Evolutionary conservation across 2,888 invertebrate species (phyloP).

Genomic region (Apotomis turbidana): DNA sequence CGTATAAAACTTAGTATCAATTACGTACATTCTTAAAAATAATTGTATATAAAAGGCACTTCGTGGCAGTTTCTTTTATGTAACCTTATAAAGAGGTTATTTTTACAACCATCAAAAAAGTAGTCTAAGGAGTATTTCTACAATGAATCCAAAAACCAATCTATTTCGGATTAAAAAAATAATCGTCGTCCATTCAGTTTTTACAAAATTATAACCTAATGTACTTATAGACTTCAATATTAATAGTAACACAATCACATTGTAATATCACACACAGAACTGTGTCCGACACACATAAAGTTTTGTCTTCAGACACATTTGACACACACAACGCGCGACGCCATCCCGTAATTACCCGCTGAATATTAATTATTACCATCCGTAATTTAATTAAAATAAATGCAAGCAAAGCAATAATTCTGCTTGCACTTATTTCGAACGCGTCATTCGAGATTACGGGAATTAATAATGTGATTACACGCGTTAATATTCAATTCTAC

Average conservation of each 20-base stretch:
- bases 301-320: conserved; percentile 73
- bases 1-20: conserved; percentile 54
- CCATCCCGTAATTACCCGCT: conserved; percentile 66
- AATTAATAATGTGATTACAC: conserved; percentile 33
- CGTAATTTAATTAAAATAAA: conserved; percentile 54
- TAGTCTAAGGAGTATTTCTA: conserved; percentile 72
- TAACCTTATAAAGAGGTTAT: conserved; percentile 62
- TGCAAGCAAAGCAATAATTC: conserved; percentile 61
- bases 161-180: conserved; percentile 47
- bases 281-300: conserved; percentile 65
- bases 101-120: conserved; percentile 71
- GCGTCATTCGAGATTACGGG: conserved; percentile 40
- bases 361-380: conserved; percentile 54
- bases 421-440: conserved; percentile 64
- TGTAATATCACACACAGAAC: conserved; percentile 79
- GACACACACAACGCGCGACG: conserved; percentile 63
- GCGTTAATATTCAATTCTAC: conserved; percentile 38
- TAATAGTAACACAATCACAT: conserved; percentile 81
- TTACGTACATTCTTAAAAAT: conserved; percentile 56
- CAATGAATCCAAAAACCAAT: conserved; percentile 58
- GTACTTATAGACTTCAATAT: conserved; percentile 73
- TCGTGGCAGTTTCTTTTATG: conserved; percentile 79
- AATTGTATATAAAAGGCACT: conserved; percentile 81
- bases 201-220: conserved; percentile 63
- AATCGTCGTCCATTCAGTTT: conserved; percentile 47